Conservation (phyloP, 2,888 invertebrate species). For the Norana najaformis region DNA sequence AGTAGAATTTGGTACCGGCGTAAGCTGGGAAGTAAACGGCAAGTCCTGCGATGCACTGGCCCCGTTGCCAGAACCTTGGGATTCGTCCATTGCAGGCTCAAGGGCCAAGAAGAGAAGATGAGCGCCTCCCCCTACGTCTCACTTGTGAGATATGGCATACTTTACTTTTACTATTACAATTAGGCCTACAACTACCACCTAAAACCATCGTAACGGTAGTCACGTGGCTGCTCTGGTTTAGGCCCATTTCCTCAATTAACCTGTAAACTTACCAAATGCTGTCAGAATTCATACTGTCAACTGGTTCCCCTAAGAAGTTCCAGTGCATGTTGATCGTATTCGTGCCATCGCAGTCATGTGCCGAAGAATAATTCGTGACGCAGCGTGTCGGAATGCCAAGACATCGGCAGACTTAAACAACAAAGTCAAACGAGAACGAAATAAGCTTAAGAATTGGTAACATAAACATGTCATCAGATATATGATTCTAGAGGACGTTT, state of each 20-base stretch:
- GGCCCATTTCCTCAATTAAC: background rate
- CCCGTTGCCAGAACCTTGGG: no score
- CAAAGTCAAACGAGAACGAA: background rate
- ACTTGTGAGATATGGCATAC: no score
- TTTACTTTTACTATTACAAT: no score
- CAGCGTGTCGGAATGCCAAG: conserved; percentile 85
- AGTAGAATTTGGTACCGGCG: no score
- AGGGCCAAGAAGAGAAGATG: no score
- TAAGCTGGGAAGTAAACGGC: no score
- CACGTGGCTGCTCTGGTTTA: background rate
- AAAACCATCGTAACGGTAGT: no score
- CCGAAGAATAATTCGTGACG: conserved; percentile 87
- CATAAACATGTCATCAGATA: background rate
- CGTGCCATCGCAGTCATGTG: conserved; percentile 90
- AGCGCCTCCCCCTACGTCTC: no score
- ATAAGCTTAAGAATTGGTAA: background rate
- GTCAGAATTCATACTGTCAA: conserved; percentile 45
- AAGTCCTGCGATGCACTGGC: no score
- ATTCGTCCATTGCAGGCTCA: no score
- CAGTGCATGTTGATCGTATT: conserved; percentile 85
- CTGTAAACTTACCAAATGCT: conserved; percentile 52
- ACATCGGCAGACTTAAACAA: conserved; percentile 75
- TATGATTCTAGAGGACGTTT: background rate
- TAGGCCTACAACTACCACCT: no score
- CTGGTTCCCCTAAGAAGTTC: conserved; percentile 43